Evolutionary conservation across 2,888 invertebrate genomes (phyloP).

Genomic region (Trissoscelio sp.): DNA sequence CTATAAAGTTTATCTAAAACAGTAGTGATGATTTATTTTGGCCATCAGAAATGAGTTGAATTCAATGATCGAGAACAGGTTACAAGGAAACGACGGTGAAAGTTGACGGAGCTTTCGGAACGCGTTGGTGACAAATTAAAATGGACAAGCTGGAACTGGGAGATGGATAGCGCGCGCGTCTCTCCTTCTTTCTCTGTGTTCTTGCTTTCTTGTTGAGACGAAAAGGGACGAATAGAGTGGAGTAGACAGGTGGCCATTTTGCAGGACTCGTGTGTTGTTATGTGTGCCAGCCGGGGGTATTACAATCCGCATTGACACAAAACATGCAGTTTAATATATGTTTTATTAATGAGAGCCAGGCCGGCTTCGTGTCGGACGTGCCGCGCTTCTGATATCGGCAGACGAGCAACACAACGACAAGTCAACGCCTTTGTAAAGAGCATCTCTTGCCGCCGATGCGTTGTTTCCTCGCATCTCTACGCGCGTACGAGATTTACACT

Average conservation of each 20-base stretch:
- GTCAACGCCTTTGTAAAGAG: slow-evolving; percentile 52
- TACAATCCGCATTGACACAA: slow-evolving; percentile 70
- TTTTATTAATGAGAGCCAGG: slow-evolving; percentile 69
- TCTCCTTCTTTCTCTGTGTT: slow-evolving; percentile 19
- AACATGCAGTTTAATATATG: slow-evolving; percentile 70
- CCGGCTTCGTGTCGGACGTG: slow-evolving; percentile 65
- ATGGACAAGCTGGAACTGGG: slow-evolving; percentile 57
- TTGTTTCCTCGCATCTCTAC: neutral
- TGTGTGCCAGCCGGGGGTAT: slow-evolving; percentile 63
- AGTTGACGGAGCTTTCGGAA: slow-evolving; percentile 61
- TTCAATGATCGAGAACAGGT: slow-evolving; percentile 18
- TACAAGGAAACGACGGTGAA: slow-evolving; percentile 62
- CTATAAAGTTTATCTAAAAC: too few relatives aligned
- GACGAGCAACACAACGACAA: slow-evolving; percentile 30
- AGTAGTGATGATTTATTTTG: too few relatives aligned
- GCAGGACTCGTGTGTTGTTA: slow-evolving; percentile 58
- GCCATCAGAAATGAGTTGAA: too few relatives aligned
- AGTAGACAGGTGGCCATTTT: slow-evolving; percentile 61
- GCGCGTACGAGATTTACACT: slow-evolving; percentile 13
- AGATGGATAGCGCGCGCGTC: slow-evolving; percentile 45
- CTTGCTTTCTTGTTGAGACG: slow-evolving; percentile 8
- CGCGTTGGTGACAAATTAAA: slow-evolving; percentile 69
- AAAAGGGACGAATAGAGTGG: slow-evolving; percentile 48
- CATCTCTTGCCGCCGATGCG: slow-evolving; percentile 25
- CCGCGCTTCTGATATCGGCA: slow-evolving; percentile 67